Base-by-base conservation (phyloP, 2,888 invertebrate genomes). In the Tachystola acroxantha region DNA sequence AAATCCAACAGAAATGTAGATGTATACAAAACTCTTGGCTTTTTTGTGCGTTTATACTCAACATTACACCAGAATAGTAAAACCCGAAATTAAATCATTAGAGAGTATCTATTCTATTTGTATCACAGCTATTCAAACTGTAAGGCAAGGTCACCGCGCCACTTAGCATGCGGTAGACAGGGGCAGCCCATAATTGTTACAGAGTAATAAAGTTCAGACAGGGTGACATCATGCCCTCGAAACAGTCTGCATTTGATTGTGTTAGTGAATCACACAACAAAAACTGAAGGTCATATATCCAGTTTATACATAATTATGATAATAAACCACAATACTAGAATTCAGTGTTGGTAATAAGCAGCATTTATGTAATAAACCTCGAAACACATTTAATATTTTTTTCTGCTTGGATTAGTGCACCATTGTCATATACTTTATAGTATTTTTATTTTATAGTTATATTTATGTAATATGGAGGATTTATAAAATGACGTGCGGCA, bases 161-260 rank as follows among this genome's bases (percentile, higher is more conserved):
- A 73, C 58, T 78, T 76, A 75, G 56, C 63, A 72, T 75, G 62
- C 70, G 46, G 50, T 51, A 58, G 60, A 55, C 47, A 47, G 43
- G 42, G 39, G 42, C 37, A 50, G 52, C 48, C 52, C 53, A 57
- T 72, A 69, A 73, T 73, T 68, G 62, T 56, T 60, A 54, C 50
- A 56, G 39, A 36, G 45, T 57, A 56, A 57, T 62, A 64, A 53
- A 58, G 42, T 52, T 56, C 43, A 57, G 60, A 50, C 51, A 53
- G 49, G 47, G 49, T 84, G 80, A 84, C 77, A 79, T 85, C 81
- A 85, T 76, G 48, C 53, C 59, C 60, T 65, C 51, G 56, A 70
- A 76, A 66, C 52, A 49, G 47, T 46, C 40, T 31, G 24, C 7
- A 10, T 50, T 45, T 50, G 54, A 57, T 64, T 53, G 58, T 54